Conservation (phyloP, 2,797 vertebrate species). For the Hippocampus kuda region DNA sequence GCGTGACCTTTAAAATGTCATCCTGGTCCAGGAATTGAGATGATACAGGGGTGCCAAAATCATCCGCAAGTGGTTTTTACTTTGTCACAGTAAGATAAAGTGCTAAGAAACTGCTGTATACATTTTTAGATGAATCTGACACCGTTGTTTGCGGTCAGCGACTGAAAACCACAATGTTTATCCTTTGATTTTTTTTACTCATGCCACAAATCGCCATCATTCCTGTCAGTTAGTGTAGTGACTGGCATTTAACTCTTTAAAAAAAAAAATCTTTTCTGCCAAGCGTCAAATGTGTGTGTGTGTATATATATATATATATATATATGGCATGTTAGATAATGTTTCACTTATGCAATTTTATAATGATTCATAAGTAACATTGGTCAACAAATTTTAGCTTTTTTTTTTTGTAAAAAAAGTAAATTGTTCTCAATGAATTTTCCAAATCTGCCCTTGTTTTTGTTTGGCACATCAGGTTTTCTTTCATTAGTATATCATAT, state of each 20-base stretch:
- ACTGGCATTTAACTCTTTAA: too few relatives aligned
- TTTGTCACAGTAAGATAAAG: conserved; percentile 1
- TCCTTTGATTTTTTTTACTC: not conserved
- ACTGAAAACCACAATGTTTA: not conserved
- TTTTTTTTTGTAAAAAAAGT: too few relatives aligned
- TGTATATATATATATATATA: too few relatives aligned
- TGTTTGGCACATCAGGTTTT: too few relatives aligned
- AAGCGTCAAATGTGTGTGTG: too few relatives aligned
- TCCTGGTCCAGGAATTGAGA: conserved; percentile 1
- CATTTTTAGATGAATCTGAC: not conserved
- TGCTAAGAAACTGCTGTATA: not conserved
- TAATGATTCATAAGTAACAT: not conserved
- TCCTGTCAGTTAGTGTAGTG: too few relatives aligned
- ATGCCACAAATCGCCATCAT: too few relatives aligned
- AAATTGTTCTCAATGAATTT: too few relatives aligned
- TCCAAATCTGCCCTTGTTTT: too few relatives aligned
- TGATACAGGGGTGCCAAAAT: not conserved
- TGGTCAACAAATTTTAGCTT: too few relatives aligned
- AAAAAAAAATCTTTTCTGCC: too few relatives aligned
- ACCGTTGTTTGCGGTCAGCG: not conserved
- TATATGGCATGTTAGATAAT: not conserved
- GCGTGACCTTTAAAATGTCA: conserved; percentile 8
- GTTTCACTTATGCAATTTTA: not conserved
- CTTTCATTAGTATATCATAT: too few relatives aligned
- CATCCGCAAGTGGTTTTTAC: not conserved